Percentiles rank a stretch among this genome's conserved stretches.
These are phyloP conservation scores for Cecidostiba fungosa DNA, from an alignment of 2,888 invertebrate species.

Conservation along the genomic window DNA sequence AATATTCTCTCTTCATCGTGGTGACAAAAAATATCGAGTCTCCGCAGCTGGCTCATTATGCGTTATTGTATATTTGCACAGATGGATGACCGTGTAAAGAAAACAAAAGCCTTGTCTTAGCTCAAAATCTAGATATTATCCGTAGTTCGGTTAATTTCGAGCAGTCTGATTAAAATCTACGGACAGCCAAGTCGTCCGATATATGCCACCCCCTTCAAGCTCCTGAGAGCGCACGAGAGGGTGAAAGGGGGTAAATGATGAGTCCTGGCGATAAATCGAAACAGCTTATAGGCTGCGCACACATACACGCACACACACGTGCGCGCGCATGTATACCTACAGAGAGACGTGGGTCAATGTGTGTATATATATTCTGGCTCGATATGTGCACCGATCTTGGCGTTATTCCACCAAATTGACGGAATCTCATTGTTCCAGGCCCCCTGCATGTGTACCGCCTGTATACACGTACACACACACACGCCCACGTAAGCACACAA, in stretches of 20 bases:
- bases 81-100: neutral
- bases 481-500: neutral
- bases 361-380: neutral
- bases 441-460: neutral
- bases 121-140: constrained; percentile 25
- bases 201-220: neutral
- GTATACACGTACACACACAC: neutral
- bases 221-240: neutral
- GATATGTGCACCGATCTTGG: constrained; percentile 37
- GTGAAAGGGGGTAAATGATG: constrained; percentile 39
- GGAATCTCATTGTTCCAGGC: constrained; percentile 54
- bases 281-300: constrained; percentile 30
- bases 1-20: neutral
- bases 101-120: constrained; percentile 1
- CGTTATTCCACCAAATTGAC: constrained; percentile 57
- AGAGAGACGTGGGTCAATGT: too few relatives aligned
- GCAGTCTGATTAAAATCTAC: constrained; percentile 39
- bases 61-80: constrained; percentile 19
- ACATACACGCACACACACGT: neutral
- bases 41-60: neutral
- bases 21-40: neutral
- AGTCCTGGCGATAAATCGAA: constrained; percentile 53
- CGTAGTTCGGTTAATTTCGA: constrained; percentile 26
- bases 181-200: neutral
- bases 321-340: neutral